Percentiles rank a stretch among this genome's conserved stretches.
Conservation (phyloP, 2,113 vertebrate species). For the Grammomys dolichurus region DNA sequence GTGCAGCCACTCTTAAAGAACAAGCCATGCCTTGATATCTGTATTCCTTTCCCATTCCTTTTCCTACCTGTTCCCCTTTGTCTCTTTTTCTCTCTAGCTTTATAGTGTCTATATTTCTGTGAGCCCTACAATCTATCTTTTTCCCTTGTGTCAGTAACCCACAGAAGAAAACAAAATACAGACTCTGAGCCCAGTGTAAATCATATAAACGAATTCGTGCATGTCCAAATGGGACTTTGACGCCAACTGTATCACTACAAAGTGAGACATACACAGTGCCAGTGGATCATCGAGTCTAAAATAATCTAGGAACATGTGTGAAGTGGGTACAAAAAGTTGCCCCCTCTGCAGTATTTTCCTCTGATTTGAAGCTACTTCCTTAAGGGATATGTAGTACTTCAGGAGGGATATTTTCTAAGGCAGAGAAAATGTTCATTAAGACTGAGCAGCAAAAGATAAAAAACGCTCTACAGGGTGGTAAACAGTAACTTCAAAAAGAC, state of each 20-base stretch:
- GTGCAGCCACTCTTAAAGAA: fast-evolving
- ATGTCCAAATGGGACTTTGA: conserved; percentile 11
- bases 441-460: background rate
- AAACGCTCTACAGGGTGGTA: background rate
- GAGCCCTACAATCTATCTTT: conserved; percentile 34
- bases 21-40: fast-evolving
- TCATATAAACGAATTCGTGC: background rate
- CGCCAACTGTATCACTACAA: background rate
- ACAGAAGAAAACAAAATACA: conserved; percentile 55
- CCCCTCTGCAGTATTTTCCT: background rate
- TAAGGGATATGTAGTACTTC: fast-evolving
- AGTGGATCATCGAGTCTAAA: fast-evolving
- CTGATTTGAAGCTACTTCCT: background rate
- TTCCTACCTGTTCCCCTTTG: background rate
- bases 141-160: conserved; percentile 22
- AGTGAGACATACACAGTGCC: background rate
- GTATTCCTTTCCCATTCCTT: background rate
- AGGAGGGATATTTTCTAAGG: fast-evolving
- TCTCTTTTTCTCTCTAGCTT: background rate
- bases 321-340: background rate
- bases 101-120: background rate
- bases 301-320: background rate
- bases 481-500: background rate
- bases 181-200: conserved; percentile 29
- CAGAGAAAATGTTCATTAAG: background rate